Evolutionary conservation across 1,140 invertebrate species (phyloP).

Genomic region (Rhizoglyphus robini): DNA sequence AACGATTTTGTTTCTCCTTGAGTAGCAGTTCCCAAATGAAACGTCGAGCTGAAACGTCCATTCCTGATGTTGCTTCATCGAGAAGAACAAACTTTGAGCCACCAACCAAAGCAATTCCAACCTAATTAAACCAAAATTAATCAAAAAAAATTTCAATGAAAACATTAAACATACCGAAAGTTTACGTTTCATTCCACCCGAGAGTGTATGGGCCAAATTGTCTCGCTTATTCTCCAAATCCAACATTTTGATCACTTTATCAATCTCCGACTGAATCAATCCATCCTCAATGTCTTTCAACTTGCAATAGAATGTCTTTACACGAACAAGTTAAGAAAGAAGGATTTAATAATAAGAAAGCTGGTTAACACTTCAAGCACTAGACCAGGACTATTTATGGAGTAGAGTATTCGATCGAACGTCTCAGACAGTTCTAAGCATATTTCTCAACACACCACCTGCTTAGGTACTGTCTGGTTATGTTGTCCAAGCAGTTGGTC

Average conservation of each 20-base stretch:
- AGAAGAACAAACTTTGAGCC: conserved; percentile 40
- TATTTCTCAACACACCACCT: too few relatives aligned
- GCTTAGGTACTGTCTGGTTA: too few relatives aligned
- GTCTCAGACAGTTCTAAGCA: too few relatives aligned
- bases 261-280: conserved; percentile 33
- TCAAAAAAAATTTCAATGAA: too few relatives aligned
- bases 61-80: conserved; percentile 45
- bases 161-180: too few relatives aligned
- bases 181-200: conserved; percentile 73
- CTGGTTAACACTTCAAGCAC: too few relatives aligned
- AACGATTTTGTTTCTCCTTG: conserved; percentile 34
- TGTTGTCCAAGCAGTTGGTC: too few relatives aligned
- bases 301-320: conserved; percentile 43
- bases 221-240: conserved; percentile 9
- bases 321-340: too few relatives aligned
- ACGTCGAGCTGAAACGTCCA: conserved; percentile 42
- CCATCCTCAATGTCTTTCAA: conserved; percentile 36
- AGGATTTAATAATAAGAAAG: too few relatives aligned
- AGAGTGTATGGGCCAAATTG: conserved; percentile 43
- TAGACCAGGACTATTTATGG: too few relatives aligned
- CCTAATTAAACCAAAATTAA: too few relatives aligned
- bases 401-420: too few relatives aligned
- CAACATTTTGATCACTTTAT: conserved; percentile 34
- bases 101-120: conserved; percentile 47
- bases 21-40: conserved; percentile 39